Percentiles rank a stretch among this genome's conserved stretches.
These are phyloP conservation scores for Tortricodes alternella DNA, from an alignment of 2,888 invertebrate species.

Conservation along the genomic window DNA sequence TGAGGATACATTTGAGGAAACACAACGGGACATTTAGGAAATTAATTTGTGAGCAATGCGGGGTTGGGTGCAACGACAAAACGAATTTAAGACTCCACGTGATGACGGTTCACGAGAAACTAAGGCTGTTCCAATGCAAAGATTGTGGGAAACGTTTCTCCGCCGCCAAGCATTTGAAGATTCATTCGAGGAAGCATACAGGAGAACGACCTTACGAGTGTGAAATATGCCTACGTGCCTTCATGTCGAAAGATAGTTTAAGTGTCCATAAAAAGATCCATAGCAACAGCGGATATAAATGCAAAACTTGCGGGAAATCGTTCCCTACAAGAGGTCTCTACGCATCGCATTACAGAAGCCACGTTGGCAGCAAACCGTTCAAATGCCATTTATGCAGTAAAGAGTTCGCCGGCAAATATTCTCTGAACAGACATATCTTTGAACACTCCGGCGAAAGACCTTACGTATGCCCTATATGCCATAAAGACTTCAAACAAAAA, in stretches of 20 bases:
- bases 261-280: constrained; percentile 2
- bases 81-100: constrained; percentile 12
- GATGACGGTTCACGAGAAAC: constrained; percentile 9
- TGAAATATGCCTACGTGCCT: not conserved
- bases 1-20: constrained; percentile 15
- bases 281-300: constrained; percentile 7
- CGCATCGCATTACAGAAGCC: constrained; percentile 8
- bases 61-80: constrained; percentile 10
- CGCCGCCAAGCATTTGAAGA: constrained; percentile 5
- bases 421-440: constrained; percentile 13
- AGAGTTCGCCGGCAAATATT: constrained; percentile 8
- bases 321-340: constrained; percentile 11
- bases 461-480: not conserved
- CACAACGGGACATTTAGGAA: constrained; percentile 23
- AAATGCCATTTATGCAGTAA: constrained; percentile 21
- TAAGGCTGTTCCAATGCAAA: not conserved
- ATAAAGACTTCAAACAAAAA: constrained; percentile 11
- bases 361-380: not conserved
- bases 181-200: constrained; percentile 8
- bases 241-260: not conserved
- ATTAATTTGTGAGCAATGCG: constrained; percentile 22
- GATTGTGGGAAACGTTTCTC: constrained; percentile 18
- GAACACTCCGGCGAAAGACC: constrained; percentile 13
- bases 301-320: not conserved
- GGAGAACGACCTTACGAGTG: constrained; percentile 13